Evolutionary conservation across 2,113 vertebrate species (phyloP).

Genomic region (Myrmecophaga tridactyla): DNA sequence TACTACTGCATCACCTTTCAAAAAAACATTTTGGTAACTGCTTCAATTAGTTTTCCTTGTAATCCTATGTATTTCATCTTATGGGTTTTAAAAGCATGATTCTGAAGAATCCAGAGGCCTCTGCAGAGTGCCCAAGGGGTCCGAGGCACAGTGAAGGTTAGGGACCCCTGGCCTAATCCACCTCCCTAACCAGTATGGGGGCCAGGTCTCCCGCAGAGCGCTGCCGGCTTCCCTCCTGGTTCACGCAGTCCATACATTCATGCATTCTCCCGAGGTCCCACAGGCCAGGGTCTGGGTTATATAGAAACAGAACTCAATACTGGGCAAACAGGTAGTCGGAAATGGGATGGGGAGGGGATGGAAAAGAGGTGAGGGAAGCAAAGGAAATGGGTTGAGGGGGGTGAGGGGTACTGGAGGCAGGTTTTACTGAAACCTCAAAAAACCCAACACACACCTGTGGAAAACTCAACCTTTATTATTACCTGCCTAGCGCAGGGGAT

Average conservation of each 20-base stretch:
- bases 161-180: neutral
- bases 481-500: slow-evolving; percentile 77
- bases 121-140: neutral
- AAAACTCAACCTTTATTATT: slow-evolving; percentile 79
- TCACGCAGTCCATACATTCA: neutral
- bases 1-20: neutral
- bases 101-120: neutral
- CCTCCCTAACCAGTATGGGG: neutral
- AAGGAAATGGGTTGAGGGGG: neutral
- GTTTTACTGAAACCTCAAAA: neutral
- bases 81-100: neutral
- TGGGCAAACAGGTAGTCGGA: neutral
- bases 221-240: too few relatives aligned
- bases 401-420: neutral
- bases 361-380: neutral
- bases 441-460: slow-evolving; percentile 54
- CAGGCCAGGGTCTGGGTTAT: neutral
- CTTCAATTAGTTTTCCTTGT: neutral
- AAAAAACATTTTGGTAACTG: neutral
- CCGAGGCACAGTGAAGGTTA: neutral
- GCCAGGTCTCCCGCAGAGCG: neutral
- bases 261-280: neutral
- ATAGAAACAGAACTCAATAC: neutral
- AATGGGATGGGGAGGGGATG: neutral
- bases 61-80: neutral